These are phyloP conservation scores for Pollachius pollachius DNA, from an alignment of 2,113 vertebrate species.

Conservation along the genomic window DNA sequence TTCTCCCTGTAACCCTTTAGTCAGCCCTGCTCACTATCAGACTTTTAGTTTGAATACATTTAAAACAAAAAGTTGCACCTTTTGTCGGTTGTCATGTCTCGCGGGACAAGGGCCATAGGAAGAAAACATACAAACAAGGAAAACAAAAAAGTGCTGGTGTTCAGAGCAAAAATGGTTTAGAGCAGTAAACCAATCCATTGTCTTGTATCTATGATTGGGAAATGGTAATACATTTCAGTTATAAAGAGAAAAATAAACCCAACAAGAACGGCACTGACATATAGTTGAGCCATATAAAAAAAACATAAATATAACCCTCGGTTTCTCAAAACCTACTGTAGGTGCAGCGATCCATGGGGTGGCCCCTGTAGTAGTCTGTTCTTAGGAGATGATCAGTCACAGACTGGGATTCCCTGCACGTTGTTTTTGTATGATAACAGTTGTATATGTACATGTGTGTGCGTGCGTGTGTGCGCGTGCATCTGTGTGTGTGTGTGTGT, in stretches of 20 bases:
- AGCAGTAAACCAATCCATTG: slow-evolving; percentile 45
- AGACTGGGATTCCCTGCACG: slow-evolving; percentile 57
- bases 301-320: slow-evolving; percentile 18
- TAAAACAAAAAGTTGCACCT: background rate
- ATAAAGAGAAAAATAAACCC: slow-evolving; percentile 19
- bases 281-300: slow-evolving; percentile 48
- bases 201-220: too few species aligned
- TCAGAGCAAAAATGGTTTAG: slow-evolving; percentile 30
- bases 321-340: slow-evolving; percentile 50
- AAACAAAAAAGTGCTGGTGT: slow-evolving; percentile 51
- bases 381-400: slow-evolving; percentile 44
- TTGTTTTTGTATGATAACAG: slow-evolving; percentile 28
- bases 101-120: slow-evolving; percentile 15
- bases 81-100: slow-evolving; percentile 41
- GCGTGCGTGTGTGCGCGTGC: background rate
- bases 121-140: slow-evolving; percentile 17
- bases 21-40: background rate
- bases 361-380: slow-evolving; percentile 33
- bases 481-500: slow-evolving; percentile 10
- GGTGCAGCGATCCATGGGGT: slow-evolving; percentile 55
- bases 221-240: slow-evolving; percentile 28
- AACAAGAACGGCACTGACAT: slow-evolving; percentile 55
- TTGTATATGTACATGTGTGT: background rate
- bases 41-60: too few species aligned
- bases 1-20: background rate